Percentiles rank a stretch among this genome's conserved stretches.
phyloP scores from a whole-genome alignment of 2,113 vertebrate species.

The Conger conger region DNA sequence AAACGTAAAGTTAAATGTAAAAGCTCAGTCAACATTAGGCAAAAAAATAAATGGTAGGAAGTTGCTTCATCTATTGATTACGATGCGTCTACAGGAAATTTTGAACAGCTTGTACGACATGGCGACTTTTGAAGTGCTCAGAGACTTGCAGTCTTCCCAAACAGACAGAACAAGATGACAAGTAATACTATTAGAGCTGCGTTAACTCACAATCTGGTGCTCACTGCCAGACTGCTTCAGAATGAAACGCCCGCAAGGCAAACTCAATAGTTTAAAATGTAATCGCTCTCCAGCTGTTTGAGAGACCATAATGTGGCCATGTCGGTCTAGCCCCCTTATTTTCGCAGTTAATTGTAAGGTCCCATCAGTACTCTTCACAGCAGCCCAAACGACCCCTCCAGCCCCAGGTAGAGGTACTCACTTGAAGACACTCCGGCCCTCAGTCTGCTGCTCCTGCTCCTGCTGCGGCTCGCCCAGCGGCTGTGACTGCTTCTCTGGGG shows the following conservation, averaged over 20 bases:
- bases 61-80: not conserved
- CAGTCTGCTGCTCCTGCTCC: slow-evolving; percentile 18
- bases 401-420: slow-evolving; percentile 60
- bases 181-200: not conserved
- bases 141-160: not conserved
- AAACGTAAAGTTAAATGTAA: not conserved
- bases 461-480: slow-evolving; percentile 46
- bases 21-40: not conserved
- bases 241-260: not conserved
- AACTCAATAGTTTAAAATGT: not conserved
- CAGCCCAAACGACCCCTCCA: not conserved
- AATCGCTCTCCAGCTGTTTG: not conserved
- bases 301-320: not conserved
- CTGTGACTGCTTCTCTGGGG: slow-evolving; percentile 38
- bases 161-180: not conserved
- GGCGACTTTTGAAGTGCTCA: not conserved
- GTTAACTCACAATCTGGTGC: not conserved
- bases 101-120: not conserved
- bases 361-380: not conserved
- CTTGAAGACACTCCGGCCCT: slow-evolving; percentile 78
- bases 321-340: not conserved
- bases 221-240: not conserved
- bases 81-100: not conserved
- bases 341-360: not conserved
- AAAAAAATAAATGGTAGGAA: not conserved